Evolutionary conservation across 2,113 vertebrate genomes (phyloP).

Genomic region (Pelobates fuscus): DNA sequence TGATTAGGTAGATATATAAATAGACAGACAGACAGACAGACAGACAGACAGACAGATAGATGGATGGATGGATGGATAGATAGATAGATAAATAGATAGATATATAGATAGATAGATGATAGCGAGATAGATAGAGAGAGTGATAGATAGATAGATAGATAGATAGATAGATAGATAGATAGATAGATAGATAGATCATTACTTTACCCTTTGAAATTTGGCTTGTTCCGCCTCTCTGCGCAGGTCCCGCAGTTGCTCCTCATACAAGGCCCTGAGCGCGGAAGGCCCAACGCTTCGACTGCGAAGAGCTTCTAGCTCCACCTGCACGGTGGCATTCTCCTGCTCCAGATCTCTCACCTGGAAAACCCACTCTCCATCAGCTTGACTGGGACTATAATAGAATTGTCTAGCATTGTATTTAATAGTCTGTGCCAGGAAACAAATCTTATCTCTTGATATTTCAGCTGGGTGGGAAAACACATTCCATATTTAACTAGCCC

Average conservation of each 20-base stretch:
- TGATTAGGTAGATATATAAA: too few relatives aligned
- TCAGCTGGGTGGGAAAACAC: too few relatives aligned
- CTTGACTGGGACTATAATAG: too few relatives aligned
- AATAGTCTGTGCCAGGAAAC: too few relatives aligned
- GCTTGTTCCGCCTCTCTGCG: slow-evolving; percentile 67
- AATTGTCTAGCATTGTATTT: too few relatives aligned
- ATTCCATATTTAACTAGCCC: too few relatives aligned
- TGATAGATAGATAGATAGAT: neutral
- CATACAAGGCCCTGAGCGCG: slow-evolving; percentile 64
- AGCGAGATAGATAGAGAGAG: slow-evolving; percentile 1
- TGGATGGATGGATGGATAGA: too few relatives aligned
- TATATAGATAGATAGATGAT: too few relatives aligned
- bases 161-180: slow-evolving; percentile 38
- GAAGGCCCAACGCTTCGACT: slow-evolving; percentile 60
- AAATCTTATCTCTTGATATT: too few relatives aligned
- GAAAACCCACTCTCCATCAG: neutral
- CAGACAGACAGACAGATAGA: too few relatives aligned
- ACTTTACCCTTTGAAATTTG: slow-evolving; percentile 64
- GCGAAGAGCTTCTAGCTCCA: slow-evolving; percentile 62
- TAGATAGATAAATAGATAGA: too few relatives aligned
- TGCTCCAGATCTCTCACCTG: slow-evolving; percentile 71
- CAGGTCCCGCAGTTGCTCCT: slow-evolving; percentile 68
- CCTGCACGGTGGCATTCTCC: slow-evolving; percentile 63
- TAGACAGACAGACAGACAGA: too few relatives aligned
- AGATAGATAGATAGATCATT: slow-evolving; percentile 35